Percentiles rank a stretch among this genome's conserved stretches.
These are phyloP conservation scores for Coccyzus lansbergi DNA, from an alignment of 2,797 vertebrate genomes.

Conservation along the genomic window DNA sequence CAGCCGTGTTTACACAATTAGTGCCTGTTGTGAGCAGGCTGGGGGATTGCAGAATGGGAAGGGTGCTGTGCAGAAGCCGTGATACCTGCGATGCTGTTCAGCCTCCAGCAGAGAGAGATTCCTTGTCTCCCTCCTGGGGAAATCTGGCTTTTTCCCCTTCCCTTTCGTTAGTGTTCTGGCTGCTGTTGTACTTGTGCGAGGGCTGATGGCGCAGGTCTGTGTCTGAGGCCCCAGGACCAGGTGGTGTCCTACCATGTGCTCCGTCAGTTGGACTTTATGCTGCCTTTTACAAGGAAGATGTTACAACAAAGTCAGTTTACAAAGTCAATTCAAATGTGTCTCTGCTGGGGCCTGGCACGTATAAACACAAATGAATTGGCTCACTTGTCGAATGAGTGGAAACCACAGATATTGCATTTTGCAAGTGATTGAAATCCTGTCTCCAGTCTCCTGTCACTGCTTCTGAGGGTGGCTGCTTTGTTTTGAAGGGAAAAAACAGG, in stretches of 20 bases:
- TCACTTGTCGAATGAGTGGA: conserved; percentile 53
- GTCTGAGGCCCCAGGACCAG: background rate
- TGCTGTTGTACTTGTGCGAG: background rate
- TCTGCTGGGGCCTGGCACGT: background rate
- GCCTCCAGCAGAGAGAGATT: background rate
- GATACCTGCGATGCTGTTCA: background rate
- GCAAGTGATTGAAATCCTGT: conserved; percentile 26
- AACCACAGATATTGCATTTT: conserved; percentile 30
- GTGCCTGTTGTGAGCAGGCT: conserved; percentile 68
- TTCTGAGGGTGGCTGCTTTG: conserved; percentile 6
- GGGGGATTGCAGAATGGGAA: conserved; percentile 75
- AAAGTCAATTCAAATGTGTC: conserved; percentile 1
- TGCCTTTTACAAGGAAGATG: background rate
- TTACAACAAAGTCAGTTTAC: conserved; percentile 22
- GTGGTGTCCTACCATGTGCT: too few species aligned
- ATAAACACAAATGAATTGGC: conserved; percentile 40
- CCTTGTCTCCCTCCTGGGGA: background rate
- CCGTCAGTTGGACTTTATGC: background rate
- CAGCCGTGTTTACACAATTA: conserved; percentile 84
- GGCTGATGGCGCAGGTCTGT: background rate
- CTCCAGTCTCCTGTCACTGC: background rate
- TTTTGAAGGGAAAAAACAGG: background rate
- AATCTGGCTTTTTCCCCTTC: background rate
- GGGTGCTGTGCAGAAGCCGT: background rate
- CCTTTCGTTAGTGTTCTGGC: background rate